These are phyloP conservation scores for Neoascia interrupta DNA, from an alignment of 2,888 invertebrate genomes.

Conservation along the genomic window DNA sequence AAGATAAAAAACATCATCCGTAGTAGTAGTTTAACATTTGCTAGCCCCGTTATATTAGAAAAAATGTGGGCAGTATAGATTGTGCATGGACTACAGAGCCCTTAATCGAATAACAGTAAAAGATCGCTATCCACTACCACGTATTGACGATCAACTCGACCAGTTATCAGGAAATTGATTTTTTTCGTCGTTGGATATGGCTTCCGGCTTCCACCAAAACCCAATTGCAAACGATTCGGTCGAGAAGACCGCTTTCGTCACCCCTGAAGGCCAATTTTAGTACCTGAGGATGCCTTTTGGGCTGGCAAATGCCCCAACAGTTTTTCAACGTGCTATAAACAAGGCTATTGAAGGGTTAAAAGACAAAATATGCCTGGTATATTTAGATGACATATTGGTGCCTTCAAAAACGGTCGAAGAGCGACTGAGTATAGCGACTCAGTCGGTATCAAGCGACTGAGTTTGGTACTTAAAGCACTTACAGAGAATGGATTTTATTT, in stretches of 20 bases:
- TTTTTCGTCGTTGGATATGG: conserved; percentile 70
- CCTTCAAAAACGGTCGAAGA: background rate
- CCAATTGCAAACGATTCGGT: conserved; percentile 30
- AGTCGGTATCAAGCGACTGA: background rate
- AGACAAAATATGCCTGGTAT: background rate
- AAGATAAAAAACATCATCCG: conserved; percentile 37
- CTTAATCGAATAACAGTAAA: conserved; percentile 74
- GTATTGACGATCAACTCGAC: conserved; percentile 77
- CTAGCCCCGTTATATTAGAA: conserved; percentile 44
- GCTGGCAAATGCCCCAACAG: background rate
- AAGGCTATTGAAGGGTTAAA: background rate
- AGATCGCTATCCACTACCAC: conserved; percentile 74
- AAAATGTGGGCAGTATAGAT: conserved; percentile 46
- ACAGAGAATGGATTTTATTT: conserved; percentile 47
- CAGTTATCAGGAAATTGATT: conserved; percentile 69
- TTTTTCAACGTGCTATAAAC: conserved; percentile 1
- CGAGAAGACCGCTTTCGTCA: conserved; percentile 15
- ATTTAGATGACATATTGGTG: background rate
- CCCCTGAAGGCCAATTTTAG: conserved; percentile 2
- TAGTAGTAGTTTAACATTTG: conserved; percentile 46
- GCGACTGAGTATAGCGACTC: no score
- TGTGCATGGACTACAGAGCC: conserved; percentile 56
- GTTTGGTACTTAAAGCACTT: conserved; percentile 20
- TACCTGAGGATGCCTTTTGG: conserved; percentile 11
- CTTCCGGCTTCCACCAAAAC: conserved; percentile 46